phyloP scores from a whole-genome alignment of 2,113 vertebrate genomes.

The Rhizomys pruinosus region DNA sequence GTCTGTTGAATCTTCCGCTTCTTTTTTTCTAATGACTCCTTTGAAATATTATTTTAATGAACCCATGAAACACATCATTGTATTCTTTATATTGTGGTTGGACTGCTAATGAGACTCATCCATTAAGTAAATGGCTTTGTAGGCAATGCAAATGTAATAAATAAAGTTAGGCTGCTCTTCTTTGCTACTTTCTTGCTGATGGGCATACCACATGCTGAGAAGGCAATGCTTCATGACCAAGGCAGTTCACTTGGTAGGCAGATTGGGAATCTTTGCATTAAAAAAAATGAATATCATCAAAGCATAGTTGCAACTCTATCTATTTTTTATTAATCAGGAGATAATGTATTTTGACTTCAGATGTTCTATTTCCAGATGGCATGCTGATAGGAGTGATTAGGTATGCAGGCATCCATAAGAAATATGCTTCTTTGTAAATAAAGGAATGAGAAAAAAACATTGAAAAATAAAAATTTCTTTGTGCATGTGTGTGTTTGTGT shows the following conservation, averaged over 20 bases:
- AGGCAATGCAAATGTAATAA: conserved; percentile 93
- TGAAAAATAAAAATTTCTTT: background rate
- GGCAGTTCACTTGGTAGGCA: conserved; percentile 85
- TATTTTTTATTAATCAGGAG: conserved; percentile 69
- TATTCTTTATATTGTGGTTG: conserved; percentile 91
- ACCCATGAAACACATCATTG: conserved; percentile 92
- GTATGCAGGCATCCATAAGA: background rate
- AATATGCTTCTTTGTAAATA: conserved; percentile 39
- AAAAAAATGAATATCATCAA: conserved; percentile 72
- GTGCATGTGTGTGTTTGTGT: background rate
- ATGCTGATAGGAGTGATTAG: conserved; percentile 13
- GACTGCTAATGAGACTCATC: conserved; percentile 94
- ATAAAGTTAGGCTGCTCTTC: conserved; percentile 89
- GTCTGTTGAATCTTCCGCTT: conserved; percentile 90
- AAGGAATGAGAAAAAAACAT: background rate
- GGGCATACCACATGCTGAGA: conserved; percentile 87
- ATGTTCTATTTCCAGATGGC: conserved; percentile 33
- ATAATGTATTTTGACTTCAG: conserved; percentile 34
- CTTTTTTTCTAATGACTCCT: conserved; percentile 91
- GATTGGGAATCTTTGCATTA: conserved; percentile 81
- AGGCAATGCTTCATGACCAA: conserved; percentile 92
- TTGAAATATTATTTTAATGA: conserved; percentile 96
- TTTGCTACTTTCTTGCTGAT: conserved; percentile 90
- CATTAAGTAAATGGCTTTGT: conserved; percentile 96
- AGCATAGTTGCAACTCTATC: conserved; percentile 68